Base-by-base conservation (phyloP, 1,140 invertebrate species). In the Meteorus sp. region DNA sequence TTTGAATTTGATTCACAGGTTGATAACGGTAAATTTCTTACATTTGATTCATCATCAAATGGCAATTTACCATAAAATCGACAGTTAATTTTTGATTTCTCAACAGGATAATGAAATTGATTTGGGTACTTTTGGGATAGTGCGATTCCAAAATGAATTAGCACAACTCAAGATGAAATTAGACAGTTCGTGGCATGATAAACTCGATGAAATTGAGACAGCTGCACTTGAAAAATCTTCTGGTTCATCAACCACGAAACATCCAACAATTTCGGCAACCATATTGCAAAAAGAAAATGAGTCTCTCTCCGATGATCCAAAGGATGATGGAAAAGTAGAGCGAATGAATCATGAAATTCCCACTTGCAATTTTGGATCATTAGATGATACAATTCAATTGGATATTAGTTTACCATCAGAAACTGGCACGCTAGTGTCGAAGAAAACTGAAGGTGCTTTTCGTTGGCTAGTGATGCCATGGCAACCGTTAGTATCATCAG, bases 401-500 rank as follows among this genome's bases (percentile, higher is more conserved):
- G 25, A 44, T 8, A 2, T 20, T 1, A 53, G 39, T 15, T 5
- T 44, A 15, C n/a, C 37, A 2, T 31, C 39, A n/a, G 23, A 41
- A 1, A n/a, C 37, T n/a, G 20, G 22, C 8, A 51, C 56, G 1
- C 47, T 37, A 13, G 7, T 59, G 7, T 59, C 48, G 13, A 43
- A 35, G 20, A 43, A 41, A 33, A 20, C 29, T 22, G 56, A 59
- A 1, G 17, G 27, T n/a, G 39, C 56, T 8, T 35, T 59, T 2
- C 35, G 47, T 13, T 75, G 83, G 65, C 65, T 83, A 8, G 63
- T 83, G 3, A 80, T 85, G 66, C 85, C 84, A 11, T 85, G 84
- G 84, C 81, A 83, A 50, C 72, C 82, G 1, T 68, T 86, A 17
- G 79, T 80, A 45, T 64, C 74, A 15, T 83, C 84, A 7, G 85